A percentile compares a stretch with the other conserved stretches of the same genome.
Conservation (phyloP, 2,888 invertebrate genomes). For the Napeogenes sylphis region DNA sequence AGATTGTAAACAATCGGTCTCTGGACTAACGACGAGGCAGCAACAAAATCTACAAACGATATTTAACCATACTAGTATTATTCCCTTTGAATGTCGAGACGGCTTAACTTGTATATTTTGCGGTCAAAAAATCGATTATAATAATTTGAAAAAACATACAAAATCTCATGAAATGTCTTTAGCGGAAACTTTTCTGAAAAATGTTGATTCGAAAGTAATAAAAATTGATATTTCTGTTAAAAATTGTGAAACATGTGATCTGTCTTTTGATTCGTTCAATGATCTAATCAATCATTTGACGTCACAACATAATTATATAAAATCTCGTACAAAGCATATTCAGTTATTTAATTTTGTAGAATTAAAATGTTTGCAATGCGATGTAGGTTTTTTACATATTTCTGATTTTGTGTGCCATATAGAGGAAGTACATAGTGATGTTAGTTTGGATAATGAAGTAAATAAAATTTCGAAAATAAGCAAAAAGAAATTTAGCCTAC, state of each 20-base stretch:
- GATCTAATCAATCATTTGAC: conserved; percentile 32
- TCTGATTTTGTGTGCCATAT: conserved; percentile 17
- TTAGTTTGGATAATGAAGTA: neutral
- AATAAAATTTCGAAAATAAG: neutral
- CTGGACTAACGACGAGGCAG: conserved; percentile 35
- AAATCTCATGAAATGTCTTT: conserved; percentile 34
- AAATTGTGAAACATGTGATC: conserved; percentile 35
- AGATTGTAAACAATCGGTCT: conserved; percentile 37
- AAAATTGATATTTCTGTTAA: conserved; percentile 39
- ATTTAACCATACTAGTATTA: conserved; percentile 38
- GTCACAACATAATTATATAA: conserved; percentile 24
- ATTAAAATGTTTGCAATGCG: conserved; percentile 35
- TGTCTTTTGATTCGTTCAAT: conserved; percentile 29
- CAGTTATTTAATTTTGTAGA: conserved; percentile 27
- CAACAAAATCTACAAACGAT: conserved; percentile 37
- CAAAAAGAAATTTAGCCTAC: conserved; percentile 15
- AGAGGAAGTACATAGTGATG: conserved; percentile 10
- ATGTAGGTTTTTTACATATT: conserved; percentile 17
- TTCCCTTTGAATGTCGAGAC: conserved; percentile 41
- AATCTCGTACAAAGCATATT: conserved; percentile 6
- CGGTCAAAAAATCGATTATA: conserved; percentile 30
- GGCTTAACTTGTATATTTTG: conserved; percentile 38
- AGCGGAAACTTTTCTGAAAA: conserved; percentile 19
- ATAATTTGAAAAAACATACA: conserved; percentile 36
- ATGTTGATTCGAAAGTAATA: conserved; percentile 20